Percentiles rank a stretch among this genome's conserved stretches.
Conservation (phyloP, 2,113 vertebrate species). For the Agelaius phoeniceus region DNA sequence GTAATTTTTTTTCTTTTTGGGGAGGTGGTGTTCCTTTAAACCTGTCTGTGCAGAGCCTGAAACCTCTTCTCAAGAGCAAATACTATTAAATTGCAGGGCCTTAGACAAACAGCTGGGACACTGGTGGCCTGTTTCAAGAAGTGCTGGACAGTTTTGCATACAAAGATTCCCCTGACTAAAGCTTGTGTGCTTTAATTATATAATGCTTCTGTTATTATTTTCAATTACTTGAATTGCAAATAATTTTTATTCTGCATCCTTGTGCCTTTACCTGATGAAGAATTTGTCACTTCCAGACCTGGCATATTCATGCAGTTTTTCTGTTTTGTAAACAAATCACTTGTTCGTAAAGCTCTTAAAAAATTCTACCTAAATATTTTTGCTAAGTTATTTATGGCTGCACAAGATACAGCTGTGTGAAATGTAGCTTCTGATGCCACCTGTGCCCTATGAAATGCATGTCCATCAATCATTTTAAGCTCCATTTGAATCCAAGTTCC, state of each 20-base stretch:
- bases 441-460: neutral
- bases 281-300: neutral
- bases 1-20: neutral
- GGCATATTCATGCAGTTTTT: neutral
- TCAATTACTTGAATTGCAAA: neutral
- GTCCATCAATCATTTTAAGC: neutral
- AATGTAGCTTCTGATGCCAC: neutral
- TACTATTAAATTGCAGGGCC: neutral
- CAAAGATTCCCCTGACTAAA: neutral
- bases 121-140: neutral
- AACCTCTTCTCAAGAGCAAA: neutral
- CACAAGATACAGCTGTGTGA: neutral
- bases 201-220: neutral
- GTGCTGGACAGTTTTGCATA: neutral
- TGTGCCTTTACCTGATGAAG: neutral
- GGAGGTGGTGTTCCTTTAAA: neutral
- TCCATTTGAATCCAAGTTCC: neutral
- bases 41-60: neutral
- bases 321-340: conserved; percentile 19
- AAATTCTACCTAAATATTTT: neutral
- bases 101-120: neutral
- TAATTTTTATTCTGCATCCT: neutral
- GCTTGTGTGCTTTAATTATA: neutral
- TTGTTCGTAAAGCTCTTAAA: conserved; percentile 14
- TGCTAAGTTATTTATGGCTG: neutral